A percentile compares a stretch with the other conserved stretches of the same genome.
These are phyloP conservation scores for Allophyes oxyacanthae DNA, from an alignment of 2,888 invertebrate genomes.

Conservation along the genomic window DNA sequence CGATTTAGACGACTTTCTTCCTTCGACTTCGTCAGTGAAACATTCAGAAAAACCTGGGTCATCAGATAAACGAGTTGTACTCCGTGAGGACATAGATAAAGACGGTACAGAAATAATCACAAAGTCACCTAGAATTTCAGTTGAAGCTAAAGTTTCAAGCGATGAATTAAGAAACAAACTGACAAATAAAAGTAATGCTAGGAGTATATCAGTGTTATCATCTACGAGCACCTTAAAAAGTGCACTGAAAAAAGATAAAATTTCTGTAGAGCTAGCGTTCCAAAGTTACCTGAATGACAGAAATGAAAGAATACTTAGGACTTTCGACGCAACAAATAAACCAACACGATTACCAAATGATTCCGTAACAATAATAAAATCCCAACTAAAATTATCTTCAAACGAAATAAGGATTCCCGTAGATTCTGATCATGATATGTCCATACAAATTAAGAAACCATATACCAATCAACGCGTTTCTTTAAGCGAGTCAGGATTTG, in stretches of 20 bases:
- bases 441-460: slow-evolving; percentile 60
- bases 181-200: background rate
- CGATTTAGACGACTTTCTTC: slow-evolving; percentile 1
- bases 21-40: background rate
- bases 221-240: slow-evolving; percentile 30
- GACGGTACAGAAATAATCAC: background rate
- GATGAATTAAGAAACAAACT: slow-evolving; percentile 3
- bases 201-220: slow-evolving; percentile 4
- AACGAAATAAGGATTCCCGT: slow-evolving; percentile 69
- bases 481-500: slow-evolving; percentile 26
- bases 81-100: background rate
- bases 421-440: slow-evolving; percentile 66
- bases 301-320: slow-evolving; percentile 67
- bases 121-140: background rate
- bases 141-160: background rate
- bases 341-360: slow-evolving; percentile 54
- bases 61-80: slow-evolving; percentile 10
- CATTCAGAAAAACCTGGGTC: background rate
- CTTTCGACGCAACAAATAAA: slow-evolving; percentile 58
- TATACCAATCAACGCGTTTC: slow-evolving; percentile 46
- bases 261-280: slow-evolving; percentile 68
- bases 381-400: slow-evolving; percentile 58
- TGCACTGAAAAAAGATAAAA: slow-evolving; percentile 22
- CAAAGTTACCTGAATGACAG: slow-evolving; percentile 66
- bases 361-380: slow-evolving; percentile 62